Evolutionary conservation across 2,888 invertebrate species (phyloP).

Genomic region (Spilosoma lubricipeda): DNA sequence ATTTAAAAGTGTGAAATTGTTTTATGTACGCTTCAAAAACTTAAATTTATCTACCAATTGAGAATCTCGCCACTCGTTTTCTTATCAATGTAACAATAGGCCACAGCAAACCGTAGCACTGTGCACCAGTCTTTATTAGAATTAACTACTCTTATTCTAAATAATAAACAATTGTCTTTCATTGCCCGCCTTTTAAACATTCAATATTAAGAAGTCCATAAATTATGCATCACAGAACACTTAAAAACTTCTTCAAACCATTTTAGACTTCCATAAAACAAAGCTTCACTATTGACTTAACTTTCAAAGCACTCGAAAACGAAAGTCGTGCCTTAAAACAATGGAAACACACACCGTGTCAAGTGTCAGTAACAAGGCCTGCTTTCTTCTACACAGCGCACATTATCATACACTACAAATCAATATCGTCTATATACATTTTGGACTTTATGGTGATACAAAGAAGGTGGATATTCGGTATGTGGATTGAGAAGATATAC

Average conservation of each 20-base stretch:
- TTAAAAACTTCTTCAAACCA: not conserved
- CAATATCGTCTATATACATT: constrained; percentile 4
- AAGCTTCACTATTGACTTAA: constrained; percentile 13
- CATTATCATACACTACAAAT: constrained; percentile 56
- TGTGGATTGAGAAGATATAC: constrained; percentile 24
- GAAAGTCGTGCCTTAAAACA: constrained; percentile 54
- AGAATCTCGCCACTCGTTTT: too few relatives aligned
- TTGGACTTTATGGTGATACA: constrained; percentile 17
- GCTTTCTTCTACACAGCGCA: constrained; percentile 76
- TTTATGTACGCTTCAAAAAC: too few relatives aligned
- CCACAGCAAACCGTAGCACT: too few relatives aligned
- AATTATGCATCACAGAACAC: not conserved
- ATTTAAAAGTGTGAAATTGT: too few relatives aligned
- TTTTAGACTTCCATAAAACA: constrained; percentile 8
- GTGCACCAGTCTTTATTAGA: not conserved
- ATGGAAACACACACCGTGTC: constrained; percentile 71
- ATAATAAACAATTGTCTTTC: not conserved
- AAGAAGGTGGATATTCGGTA: constrained; percentile 36
- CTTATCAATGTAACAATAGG: too few relatives aligned
- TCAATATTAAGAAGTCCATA: not conserved
- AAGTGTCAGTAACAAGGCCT: constrained; percentile 80
- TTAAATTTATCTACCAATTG: too few relatives aligned
- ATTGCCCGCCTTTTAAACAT: not conserved
- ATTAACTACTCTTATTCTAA: not conserved
- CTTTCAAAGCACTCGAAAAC: constrained; percentile 17